Percentiles rank a stretch among this genome's conserved stretches.
These are phyloP conservation scores for Trachythela sp. DNA, from an alignment of 64 coral and sea anemone genomes.

Conservation along the genomic window DNA sequence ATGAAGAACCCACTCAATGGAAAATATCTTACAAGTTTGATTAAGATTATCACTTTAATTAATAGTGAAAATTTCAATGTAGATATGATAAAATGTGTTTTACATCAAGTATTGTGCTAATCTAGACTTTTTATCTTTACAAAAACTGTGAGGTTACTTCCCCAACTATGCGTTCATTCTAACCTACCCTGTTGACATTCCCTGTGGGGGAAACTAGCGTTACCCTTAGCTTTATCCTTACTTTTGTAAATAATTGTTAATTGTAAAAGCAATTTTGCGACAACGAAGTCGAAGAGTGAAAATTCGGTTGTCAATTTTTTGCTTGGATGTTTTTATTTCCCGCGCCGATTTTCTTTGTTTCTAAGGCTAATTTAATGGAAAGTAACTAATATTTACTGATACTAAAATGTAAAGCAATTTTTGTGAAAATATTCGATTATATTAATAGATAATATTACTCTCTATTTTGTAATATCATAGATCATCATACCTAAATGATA, in stretches of 20 bases:
- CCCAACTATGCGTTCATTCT: background rate
- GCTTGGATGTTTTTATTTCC: background rate
- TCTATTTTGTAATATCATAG: background rate
- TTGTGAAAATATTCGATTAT: background rate
- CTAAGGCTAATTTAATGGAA: background rate
- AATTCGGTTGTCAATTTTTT: background rate
- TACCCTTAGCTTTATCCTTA: background rate
- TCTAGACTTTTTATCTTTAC: background rate
- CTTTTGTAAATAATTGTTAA: background rate
- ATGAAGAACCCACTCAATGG: background rate
- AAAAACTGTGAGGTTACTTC: background rate
- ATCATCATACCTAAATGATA: slow-evolving; percentile 6
- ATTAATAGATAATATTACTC: background rate
- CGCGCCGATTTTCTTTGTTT: background rate
- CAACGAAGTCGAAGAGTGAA: background rate
- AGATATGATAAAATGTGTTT: background rate
- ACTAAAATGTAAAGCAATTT: background rate
- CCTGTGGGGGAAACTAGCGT: background rate
- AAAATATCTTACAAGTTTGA: background rate
- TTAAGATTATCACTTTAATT: background rate
- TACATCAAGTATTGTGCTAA: background rate
- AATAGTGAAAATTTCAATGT: background rate
- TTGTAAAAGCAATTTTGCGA: background rate
- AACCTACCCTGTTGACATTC: too few relatives aligned
- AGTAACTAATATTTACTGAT: background rate